Evolutionary conservation across 2,797 vertebrate species (phyloP), one percentile per base, ranked within the genome.

Genomic region (Acanthurus tractus): DNA sequence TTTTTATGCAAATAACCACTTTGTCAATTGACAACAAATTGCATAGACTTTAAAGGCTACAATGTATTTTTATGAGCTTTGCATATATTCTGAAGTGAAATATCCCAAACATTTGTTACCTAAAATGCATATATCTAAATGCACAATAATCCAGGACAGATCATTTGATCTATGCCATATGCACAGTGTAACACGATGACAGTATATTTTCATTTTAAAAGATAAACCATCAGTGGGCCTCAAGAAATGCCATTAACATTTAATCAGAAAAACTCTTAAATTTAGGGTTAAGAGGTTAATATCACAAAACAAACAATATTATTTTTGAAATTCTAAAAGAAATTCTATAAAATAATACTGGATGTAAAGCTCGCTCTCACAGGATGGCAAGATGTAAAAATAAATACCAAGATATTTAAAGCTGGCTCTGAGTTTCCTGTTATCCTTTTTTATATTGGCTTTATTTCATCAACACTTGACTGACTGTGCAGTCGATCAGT

Each of bases 21-120:
- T 38, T 75, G 25, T 52, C 57, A 25, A 5, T 18, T 23, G 2
- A 20, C 38, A 36, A 50, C 29, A 53, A 76, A 63, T 54, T 48
- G 13, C 68, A 71, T 46, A 23, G n/a, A 23, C 42, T 70, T 63
- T 4, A 2, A 25, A 6, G 44, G 29, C 20, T 20, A 15, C 7
- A 8, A 40, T 34, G 45, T 50, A 17, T 53, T n/a, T 54, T 54
- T 49, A 42, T 20, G 59, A 59, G 55, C n/a, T 36, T 20, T 46
- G 12, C 48, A 53, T 52, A 22, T 46, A 53, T 53, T 67, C n/a
- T 42, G 3, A 3, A 6, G 10, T 20, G 8, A 63, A 18, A 52
- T 52, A 17, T 17, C 20, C 13, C 5, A 65, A 55, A 17, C 4
- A 3, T 1, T 17, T 54, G 2, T 15, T 8, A 36, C 17, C 5